Conservation (phyloP, 2,797 vertebrate genomes). For the Hozukius guyotensis region DNA sequence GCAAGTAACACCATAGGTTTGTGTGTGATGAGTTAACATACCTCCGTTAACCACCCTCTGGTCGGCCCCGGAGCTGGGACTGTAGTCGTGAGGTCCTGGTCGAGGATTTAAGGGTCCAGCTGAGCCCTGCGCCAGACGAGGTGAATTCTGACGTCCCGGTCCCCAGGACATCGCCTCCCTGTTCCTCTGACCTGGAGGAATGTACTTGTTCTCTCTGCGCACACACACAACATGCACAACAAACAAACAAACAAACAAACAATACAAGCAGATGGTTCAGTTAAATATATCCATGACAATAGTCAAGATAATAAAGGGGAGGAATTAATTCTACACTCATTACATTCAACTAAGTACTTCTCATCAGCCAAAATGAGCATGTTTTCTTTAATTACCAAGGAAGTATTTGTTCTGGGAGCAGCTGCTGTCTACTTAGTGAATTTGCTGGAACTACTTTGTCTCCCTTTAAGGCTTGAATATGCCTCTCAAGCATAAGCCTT, state of each 20-base stretch:
- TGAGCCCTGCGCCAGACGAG: constrained; percentile 90
- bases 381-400: constrained; percentile 35
- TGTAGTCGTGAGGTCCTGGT: constrained; percentile 94
- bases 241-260: not conserved
- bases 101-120: constrained; percentile 88
- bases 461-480: constrained; percentile 8
- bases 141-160: constrained; percentile 93
- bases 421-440: constrained; percentile 25
- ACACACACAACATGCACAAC: not conserved
- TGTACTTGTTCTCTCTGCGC: constrained; percentile 96
- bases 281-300: constrained; percentile 18
- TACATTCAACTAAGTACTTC: constrained; percentile 19
- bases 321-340: constrained; percentile 23
- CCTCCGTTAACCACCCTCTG: constrained; percentile 99
- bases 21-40: constrained; percentile 65
- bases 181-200: constrained; percentile 97
- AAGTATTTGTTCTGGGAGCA: constrained; percentile 46
- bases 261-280: not conserved
- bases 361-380: constrained; percentile 38
- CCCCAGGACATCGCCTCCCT: constrained; percentile 96
- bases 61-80: constrained; percentile 90
- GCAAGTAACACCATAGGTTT: not conserved
- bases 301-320: constrained; percentile 20
- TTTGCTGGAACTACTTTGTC: constrained; percentile 21
- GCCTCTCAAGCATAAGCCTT: not conserved